These are phyloP conservation scores for Hassar affinis DNA, from an alignment of 2,113 vertebrate species.

Conservation along the genomic window DNA sequence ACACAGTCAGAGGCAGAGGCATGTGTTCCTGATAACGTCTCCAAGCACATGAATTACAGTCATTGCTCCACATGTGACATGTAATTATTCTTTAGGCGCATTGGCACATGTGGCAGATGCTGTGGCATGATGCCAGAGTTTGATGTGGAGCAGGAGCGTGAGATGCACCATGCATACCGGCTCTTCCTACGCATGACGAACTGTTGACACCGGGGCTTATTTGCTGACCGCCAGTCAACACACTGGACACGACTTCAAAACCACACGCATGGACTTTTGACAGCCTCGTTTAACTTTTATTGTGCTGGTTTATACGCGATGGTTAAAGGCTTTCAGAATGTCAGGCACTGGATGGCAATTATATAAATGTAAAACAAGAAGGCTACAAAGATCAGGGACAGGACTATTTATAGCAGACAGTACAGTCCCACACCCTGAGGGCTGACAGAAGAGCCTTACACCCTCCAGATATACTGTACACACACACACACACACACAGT, in stretches of 20 bases:
- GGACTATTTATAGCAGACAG: constrained; percentile 66
- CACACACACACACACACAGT: not conserved
- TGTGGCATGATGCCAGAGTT: constrained; percentile 47
- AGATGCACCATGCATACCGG: not conserved
- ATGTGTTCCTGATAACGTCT: constrained; percentile 58
- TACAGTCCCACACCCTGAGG: constrained; percentile 47
- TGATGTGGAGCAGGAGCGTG: constrained; percentile 15
- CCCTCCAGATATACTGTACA: not conserved
- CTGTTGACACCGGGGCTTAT: constrained; percentile 39
- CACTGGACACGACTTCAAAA: constrained; percentile 39
- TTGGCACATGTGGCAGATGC: constrained; percentile 61
- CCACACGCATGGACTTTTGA: constrained; percentile 34
- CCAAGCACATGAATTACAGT: constrained; percentile 60
- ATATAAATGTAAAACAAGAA: constrained; percentile 65
- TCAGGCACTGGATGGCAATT: constrained; percentile 57
- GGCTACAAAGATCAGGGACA: constrained; percentile 56
- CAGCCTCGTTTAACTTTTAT: constrained; percentile 59
- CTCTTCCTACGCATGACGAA: constrained; percentile 31
- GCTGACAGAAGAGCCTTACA: constrained; percentile 21
- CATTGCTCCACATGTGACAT: constrained; percentile 57
- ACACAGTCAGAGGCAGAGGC: constrained; percentile 34
- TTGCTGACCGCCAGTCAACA: constrained; percentile 9
- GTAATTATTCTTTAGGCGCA: constrained; percentile 55
- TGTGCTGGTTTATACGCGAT: constrained; percentile 54
- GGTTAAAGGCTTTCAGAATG: constrained; percentile 59